These are phyloP conservation scores for Protomyctophum bolini DNA, from an alignment of 2,113 vertebrate species.

Conservation along the genomic window DNA sequence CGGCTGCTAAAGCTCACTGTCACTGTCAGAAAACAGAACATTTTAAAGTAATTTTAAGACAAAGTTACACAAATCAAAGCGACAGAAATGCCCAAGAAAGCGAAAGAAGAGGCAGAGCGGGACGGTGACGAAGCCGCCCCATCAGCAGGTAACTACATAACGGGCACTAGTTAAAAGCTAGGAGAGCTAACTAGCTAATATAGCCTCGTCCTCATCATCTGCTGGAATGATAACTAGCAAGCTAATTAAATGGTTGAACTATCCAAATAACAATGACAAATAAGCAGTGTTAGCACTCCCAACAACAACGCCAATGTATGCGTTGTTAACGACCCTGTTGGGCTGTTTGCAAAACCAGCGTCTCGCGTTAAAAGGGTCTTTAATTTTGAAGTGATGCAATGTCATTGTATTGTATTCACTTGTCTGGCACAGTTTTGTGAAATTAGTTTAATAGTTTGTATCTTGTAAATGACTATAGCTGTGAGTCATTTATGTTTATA, in stretches of 20 bases:
- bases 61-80: background rate
- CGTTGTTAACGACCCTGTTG: too few species aligned
- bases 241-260: too few species aligned
- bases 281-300: too few species aligned
- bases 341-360: too few species aligned
- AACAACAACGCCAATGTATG: too few species aligned
- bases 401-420: background rate
- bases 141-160: constrained; percentile 41
- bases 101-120: constrained; percentile 76
- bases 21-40: background rate
- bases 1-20: background rate
- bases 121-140: constrained; percentile 71
- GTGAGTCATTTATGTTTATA: background rate
- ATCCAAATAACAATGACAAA: too few species aligned
- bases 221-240: background rate
- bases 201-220: background rate
- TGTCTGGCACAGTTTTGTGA: background rate
- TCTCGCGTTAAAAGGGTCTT: too few species aligned
- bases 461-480: background rate
- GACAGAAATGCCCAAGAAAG: constrained; percentile 76
- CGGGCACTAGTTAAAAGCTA: background rate
- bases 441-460: background rate
- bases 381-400: constrained; percentile 32
- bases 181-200: constrained; percentile 1
- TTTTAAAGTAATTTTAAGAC: background rate